Conservation (phyloP, 2,113 vertebrate species). For the Caretta caretta region DNA sequence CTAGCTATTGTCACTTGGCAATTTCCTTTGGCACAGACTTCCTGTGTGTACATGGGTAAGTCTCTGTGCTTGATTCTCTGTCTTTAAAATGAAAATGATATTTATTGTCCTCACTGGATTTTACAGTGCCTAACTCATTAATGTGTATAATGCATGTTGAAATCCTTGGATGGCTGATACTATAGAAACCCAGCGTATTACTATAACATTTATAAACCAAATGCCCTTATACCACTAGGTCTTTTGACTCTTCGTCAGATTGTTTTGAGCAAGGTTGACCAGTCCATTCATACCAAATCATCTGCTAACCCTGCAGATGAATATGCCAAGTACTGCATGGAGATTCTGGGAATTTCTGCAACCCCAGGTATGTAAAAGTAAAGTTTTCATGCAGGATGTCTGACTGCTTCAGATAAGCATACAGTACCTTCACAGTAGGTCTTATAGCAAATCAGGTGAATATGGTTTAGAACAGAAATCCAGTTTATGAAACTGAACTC, state of each 20-base stretch:
- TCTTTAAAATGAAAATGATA: neutral
- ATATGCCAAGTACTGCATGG: slow-evolving; percentile 87
- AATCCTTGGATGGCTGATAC: neutral
- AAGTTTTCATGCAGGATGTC: neutral
- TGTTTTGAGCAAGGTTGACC: slow-evolving; percentile 95
- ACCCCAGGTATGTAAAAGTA: slow-evolving; percentile 85
- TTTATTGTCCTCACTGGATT: neutral
- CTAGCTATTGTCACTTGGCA: neutral
- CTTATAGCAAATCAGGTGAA: neutral
- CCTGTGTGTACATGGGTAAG: neutral
- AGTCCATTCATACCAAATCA: slow-evolving; percentile 85
- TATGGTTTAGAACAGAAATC: neutral
- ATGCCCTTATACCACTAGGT: slow-evolving; percentile 77
- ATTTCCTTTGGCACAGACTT: neutral
- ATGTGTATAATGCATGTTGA: neutral
- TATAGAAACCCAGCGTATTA: neutral
- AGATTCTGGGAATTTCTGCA: slow-evolving; percentile 92
- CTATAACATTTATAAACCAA: neutral
- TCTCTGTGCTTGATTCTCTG: neutral
- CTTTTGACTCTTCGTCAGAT: slow-evolving; percentile 94
- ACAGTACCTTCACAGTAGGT: neutral
- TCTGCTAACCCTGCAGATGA: slow-evolving; percentile 85
- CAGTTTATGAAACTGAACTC: neutral
- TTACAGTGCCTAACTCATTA: neutral
- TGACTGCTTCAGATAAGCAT: slow-evolving; percentile 10